Conservation (phyloP, 2,797 vertebrate species). For the Picus viridis region DNA sequence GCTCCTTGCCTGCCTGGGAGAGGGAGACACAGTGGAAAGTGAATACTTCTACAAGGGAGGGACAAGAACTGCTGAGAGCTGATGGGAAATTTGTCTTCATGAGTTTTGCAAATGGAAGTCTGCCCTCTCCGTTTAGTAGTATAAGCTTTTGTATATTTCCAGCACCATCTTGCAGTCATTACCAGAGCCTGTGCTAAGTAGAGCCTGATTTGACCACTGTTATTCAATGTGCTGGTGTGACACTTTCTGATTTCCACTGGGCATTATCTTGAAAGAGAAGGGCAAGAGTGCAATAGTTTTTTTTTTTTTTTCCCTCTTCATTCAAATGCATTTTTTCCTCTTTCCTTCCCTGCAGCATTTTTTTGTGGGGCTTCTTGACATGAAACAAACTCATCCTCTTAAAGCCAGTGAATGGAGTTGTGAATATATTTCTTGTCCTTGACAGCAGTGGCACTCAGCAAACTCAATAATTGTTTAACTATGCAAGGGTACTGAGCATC, state of each 20-base stretch:
- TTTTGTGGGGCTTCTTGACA: constrained; percentile 42
- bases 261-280: not conserved
- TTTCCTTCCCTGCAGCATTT: not conserved
- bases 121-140: not conserved
- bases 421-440: constrained; percentile 59
- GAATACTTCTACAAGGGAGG: not conserved
- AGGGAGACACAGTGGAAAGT: not conserved
- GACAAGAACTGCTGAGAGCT: not conserved
- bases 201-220: not conserved
- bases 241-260: not conserved
- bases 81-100: not conserved
- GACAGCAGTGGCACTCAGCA: constrained; percentile 32
- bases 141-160: not conserved
- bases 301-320: not conserved
- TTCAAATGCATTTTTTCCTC: constrained; percentile 38
- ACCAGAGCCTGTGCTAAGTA: not conserved
- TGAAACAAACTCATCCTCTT: constrained; percentile 16
- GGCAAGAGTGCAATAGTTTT: not conserved
- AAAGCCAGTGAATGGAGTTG: constrained; percentile 6
- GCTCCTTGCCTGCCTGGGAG: not conserved
- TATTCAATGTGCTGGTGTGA: not conserved
- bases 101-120: not conserved
- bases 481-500: not conserved
- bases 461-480: constrained; percentile 35
- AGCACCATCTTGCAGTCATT: not conserved